These are phyloP conservation scores for Syngnathoides biaculeatus DNA, from an alignment of 2,113 vertebrate species.

Conservation along the genomic window DNA sequence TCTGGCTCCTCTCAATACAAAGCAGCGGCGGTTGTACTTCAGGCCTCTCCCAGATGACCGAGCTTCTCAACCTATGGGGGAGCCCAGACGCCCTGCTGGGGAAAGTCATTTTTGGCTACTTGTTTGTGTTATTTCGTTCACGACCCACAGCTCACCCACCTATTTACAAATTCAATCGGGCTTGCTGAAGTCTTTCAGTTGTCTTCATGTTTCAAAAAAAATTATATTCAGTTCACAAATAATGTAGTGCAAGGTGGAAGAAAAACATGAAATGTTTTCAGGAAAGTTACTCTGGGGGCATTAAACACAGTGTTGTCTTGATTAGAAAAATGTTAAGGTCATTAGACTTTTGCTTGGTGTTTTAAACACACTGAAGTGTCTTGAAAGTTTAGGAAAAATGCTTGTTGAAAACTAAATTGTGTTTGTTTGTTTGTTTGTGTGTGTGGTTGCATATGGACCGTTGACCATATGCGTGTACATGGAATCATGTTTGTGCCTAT, in stretches of 20 bases:
- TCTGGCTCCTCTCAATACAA: too few species aligned
- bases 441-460: slow-evolving; percentile 4
- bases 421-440: background rate
- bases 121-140: too few species aligned
- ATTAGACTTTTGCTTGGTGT: background rate
- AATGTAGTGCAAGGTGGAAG: too few species aligned
- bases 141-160: too few species aligned
- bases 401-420: background rate
- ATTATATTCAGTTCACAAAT: background rate
- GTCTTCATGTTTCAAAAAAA: background rate
- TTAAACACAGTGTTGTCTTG: background rate
- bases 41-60: too few species aligned
- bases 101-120: too few species aligned
- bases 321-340: background rate
- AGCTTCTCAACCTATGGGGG: too few species aligned
- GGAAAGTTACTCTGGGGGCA: background rate
- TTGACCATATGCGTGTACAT: slow-evolving; percentile 27
- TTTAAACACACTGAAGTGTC: background rate
- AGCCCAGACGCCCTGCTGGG: too few species aligned
- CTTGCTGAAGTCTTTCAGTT: too few species aligned
- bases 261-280: too few species aligned
- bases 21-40: too few species aligned
- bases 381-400: background rate
- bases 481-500: background rate
- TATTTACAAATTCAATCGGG: too few species aligned